Percentiles rank a stretch among this genome's conserved stretches.
These are phyloP conservation scores for Laspeyria flexula DNA, from an alignment of 2,888 invertebrate genomes.

Conservation along the genomic window DNA sequence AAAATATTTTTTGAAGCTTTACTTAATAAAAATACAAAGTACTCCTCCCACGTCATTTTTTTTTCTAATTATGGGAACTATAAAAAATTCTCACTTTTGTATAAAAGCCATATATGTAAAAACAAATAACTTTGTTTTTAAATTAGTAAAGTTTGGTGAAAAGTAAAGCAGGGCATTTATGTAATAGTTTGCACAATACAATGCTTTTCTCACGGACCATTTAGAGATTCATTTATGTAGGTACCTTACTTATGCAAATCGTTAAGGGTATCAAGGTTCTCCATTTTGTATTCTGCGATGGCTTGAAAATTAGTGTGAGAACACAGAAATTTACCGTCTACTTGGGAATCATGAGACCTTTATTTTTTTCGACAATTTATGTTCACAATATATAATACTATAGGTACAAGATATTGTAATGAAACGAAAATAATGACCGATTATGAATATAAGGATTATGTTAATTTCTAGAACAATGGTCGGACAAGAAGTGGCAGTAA, in stretches of 20 bases:
- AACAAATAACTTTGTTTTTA: no score
- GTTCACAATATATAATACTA: slow-evolving; percentile 12
- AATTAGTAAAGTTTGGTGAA: not conserved
- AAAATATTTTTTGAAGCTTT: no score
- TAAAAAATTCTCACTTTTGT: no score
- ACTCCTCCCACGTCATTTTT: no score
- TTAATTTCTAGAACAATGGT: not conserved
- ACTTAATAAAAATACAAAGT: no score
- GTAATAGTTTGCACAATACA: not conserved
- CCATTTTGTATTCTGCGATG: slow-evolving; percentile 24
- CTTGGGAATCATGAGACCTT: not conserved
- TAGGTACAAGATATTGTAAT: not conserved
- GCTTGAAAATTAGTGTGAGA: slow-evolving; percentile 20
- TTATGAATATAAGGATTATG: not conserved
- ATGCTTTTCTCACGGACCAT: not conserved
- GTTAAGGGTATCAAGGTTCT: slow-evolving; percentile 7
- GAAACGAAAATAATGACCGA: slow-evolving; percentile 3
- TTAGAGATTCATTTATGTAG: slow-evolving; percentile 3
- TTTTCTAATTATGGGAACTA: no score
- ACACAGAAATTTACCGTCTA: slow-evolving; percentile 13
- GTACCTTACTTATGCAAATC: slow-evolving; percentile 2
- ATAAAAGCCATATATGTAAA: no score
- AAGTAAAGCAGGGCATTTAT: not conserved
- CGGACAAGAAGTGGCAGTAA: not conserved
- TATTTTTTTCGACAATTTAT: not conserved